These are phyloP conservation scores for Palythoa grandis DNA, from an alignment of 92 coral and sea anemone genomes.

Conservation along the genomic window DNA sequence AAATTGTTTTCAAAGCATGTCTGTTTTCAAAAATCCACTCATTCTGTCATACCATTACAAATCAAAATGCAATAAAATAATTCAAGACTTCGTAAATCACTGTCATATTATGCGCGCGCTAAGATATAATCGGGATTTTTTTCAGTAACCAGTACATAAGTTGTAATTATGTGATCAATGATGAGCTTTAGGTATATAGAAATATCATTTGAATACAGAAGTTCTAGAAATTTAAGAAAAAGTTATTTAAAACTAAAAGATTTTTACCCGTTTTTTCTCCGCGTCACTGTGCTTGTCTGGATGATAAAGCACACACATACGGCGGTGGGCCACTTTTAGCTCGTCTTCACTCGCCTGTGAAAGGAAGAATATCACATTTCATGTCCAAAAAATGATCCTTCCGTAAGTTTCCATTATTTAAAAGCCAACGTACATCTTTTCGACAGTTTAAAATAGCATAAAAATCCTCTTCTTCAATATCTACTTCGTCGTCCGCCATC, in stretches of 20 bases:
- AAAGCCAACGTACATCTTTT: slow-evolving; percentile 69
- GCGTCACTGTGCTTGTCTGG: slow-evolving; percentile 92
- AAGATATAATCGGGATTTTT: too few species aligned
- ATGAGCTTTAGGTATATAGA: too few species aligned
- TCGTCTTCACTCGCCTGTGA: slow-evolving; percentile 91
- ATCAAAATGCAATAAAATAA: too few species aligned
- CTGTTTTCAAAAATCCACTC: too few species aligned
- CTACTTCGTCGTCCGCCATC: slow-evolving; percentile 91
- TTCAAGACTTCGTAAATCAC: too few species aligned
- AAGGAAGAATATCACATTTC: background rate
- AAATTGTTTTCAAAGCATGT: too few species aligned
- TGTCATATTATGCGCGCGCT: too few species aligned
- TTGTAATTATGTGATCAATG: too few species aligned
- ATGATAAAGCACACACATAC: slow-evolving; percentile 90
- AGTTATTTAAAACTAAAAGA: background rate
- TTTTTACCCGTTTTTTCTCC: slow-evolving; percentile 79
- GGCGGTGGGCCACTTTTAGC: slow-evolving; percentile 86
- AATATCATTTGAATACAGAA: background rate
- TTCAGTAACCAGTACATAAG: too few species aligned
- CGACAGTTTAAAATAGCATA: slow-evolving; percentile 94
- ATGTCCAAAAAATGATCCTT: background rate
- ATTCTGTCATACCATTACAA: too few species aligned
- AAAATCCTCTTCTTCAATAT: slow-evolving; percentile 72
- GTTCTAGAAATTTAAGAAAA: too few species aligned
- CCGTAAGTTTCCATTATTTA: too few species aligned